Percentiles rank a stretch among this genome's conserved stretches.
Evolutionary conservation across 2,888 invertebrate species (phyloP).

Genomic region (Bhutanitis thaidina): DNA sequence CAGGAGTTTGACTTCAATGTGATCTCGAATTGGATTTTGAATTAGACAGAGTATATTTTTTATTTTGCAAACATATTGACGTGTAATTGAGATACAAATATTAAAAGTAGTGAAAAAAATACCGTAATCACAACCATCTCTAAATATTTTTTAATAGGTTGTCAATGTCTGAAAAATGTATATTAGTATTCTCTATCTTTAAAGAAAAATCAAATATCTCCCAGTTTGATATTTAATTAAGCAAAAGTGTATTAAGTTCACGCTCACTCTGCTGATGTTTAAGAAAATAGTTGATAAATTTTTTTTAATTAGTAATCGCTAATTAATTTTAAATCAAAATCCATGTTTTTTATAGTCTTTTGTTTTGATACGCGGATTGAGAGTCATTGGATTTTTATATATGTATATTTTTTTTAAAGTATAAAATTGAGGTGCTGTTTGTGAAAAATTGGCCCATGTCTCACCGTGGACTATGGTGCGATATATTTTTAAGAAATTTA

Average conservation of each 20-base stretch:
- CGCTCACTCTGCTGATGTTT: not conserved
- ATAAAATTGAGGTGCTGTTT: slow-evolving; percentile 59
- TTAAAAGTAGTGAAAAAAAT: not conserved
- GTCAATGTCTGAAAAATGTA: not conserved
- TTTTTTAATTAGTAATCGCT: not conserved
- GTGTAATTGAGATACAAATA: slow-evolving; percentile 5
- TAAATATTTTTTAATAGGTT: not conserved
- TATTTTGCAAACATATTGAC: slow-evolving; percentile 25
- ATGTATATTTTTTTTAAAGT: slow-evolving; percentile 42
- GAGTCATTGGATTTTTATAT: slow-evolving; percentile 27
- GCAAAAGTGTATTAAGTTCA: not conserved
- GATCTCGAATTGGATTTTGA: slow-evolving; percentile 72
- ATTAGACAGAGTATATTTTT: slow-evolving; percentile 41
- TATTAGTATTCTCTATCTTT: not conserved
- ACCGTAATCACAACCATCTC: not conserved
- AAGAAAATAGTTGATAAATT: not conserved
- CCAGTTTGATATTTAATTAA: not conserved
- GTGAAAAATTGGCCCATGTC: slow-evolving; percentile 41
- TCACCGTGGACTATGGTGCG: slow-evolving; percentile 50
- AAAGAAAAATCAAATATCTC: not conserved
- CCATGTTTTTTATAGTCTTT: slow-evolving; percentile 20
- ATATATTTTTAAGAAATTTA: slow-evolving; percentile 47
- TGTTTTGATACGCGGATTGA: slow-evolving; percentile 12
- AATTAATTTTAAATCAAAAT: slow-evolving; percentile 13
- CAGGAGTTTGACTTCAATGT: slow-evolving; percentile 60